Evolutionary conservation across 92 coral and sea anemone species (phyloP).

Genomic region (Desmophyllum pertusum): DNA sequence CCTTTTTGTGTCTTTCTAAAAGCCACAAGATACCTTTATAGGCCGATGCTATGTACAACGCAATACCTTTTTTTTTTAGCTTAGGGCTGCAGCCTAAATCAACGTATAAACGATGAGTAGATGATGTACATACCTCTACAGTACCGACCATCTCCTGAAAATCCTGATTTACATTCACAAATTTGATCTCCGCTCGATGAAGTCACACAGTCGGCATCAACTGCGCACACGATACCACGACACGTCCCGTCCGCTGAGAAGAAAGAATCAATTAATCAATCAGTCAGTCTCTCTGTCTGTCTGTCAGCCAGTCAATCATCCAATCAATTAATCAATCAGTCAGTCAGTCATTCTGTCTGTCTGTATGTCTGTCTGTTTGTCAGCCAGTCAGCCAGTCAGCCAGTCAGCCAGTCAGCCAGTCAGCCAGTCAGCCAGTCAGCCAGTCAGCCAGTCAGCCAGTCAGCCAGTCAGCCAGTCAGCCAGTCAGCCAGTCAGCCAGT

Average conservation of each 20-base stretch:
- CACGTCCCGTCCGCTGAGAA: conserved; percentile 81
- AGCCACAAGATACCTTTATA: too few relatives aligned
- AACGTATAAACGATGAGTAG: too few relatives aligned
- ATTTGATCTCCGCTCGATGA: conserved; percentile 54
- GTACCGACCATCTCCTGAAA: conserved; percentile 65
- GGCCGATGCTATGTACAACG: too few relatives aligned
- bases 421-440: neutral
- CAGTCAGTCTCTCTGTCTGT: neutral
- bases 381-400: neutral
- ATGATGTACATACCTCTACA: conserved; percentile 66
- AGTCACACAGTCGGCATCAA: conserved; percentile 68
- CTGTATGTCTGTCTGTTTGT: neutral
- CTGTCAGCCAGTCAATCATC: neutral
- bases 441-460: neutral
- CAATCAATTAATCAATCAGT: neutral
- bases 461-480: neutral
- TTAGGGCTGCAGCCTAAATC: too few relatives aligned
- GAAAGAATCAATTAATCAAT: neutral
- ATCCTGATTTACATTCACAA: conserved; percentile 78
- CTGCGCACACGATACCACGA: conserved; percentile 67
- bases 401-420: neutral
- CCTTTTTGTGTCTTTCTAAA: too few relatives aligned
- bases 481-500: neutral
- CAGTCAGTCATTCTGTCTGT: neutral
- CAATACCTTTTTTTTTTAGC: too few relatives aligned